A percentile compares a stretch with the other conserved stretches of the same genome.
phyloP scores from a whole-genome alignment of 1,140 invertebrate genomes.

The Eueides isabella region DNA sequence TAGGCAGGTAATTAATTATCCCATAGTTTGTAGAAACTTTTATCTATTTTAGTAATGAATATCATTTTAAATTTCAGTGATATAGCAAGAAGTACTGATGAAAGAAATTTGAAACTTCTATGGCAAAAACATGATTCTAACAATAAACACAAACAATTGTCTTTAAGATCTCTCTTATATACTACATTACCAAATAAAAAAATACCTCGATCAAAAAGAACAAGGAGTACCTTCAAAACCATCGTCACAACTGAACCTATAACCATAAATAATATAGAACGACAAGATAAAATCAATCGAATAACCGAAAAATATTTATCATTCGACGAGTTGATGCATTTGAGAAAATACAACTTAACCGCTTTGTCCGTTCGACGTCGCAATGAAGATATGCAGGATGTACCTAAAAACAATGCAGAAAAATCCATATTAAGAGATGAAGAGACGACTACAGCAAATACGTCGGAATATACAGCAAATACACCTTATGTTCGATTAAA shows the following conservation, averaged over 20 bases:
- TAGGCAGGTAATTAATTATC: conserved; percentile 48
- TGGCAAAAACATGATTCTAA: conserved; percentile 61
- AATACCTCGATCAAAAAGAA: conserved; percentile 43
- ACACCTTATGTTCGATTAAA: conserved; percentile 62
- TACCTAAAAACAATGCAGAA: conserved; percentile 19
- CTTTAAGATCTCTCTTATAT: conserved; percentile 60
- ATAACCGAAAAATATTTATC: conserved; percentile 74
- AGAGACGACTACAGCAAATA: conserved; percentile 24
- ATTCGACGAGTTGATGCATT: conserved; percentile 72
- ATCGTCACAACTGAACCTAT: conserved; percentile 55
- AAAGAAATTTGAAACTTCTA: conserved; percentile 58
- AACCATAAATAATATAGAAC: conserved; percentile 50
- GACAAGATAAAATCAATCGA: conserved; percentile 28
- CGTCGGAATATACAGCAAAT: conserved; percentile 54
- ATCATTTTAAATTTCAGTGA: conserved; percentile 43
- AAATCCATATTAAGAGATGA: conserved; percentile 27
- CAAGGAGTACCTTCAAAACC: conserved; percentile 25
- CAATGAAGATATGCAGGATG: conserved; percentile 20
- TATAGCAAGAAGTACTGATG: conserved; percentile 36
- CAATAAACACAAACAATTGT: conserved; percentile 38
- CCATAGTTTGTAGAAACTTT: not conserved
- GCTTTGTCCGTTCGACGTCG: conserved; percentile 45
- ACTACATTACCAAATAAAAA: conserved; percentile 63
- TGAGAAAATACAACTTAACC: conserved; percentile 56
- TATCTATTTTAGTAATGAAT: conserved; percentile 12